A percentile compares a stretch with the other conserved stretches of the same genome.
Evolutionary conservation across 53 echinoderm and acorn worm genomes (phyloP).

Genomic region (Crossaster papposus): DNA sequence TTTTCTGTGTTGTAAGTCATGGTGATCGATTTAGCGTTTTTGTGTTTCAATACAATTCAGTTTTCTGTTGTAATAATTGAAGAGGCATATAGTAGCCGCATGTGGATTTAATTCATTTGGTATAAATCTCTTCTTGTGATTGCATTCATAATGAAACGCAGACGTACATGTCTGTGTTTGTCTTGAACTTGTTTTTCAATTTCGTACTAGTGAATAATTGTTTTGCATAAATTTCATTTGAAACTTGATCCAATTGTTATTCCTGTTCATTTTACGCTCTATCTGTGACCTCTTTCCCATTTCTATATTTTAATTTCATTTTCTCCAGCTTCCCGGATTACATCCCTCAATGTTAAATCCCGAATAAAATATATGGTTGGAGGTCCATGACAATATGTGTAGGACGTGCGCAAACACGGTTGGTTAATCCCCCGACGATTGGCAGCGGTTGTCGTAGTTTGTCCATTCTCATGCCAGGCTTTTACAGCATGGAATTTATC

Average conservation of each 20-base stretch:
- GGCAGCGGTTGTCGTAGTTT: constrained; percentile 16
- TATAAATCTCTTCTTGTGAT: neutral
- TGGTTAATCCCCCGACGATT: constrained; percentile 23
- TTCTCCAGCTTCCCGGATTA: neutral
- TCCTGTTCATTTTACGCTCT: neutral
- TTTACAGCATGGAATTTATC: constrained; percentile 20
- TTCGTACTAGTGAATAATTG: neutral
- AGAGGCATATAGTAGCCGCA: neutral
- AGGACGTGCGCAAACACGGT: constrained; percentile 43
- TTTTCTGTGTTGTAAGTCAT: no score
- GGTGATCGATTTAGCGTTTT: no score
- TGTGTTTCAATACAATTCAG: no score
- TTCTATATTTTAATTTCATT: constrained; percentile 40
- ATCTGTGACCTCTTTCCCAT: constrained; percentile 10
- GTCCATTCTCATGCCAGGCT: constrained; percentile 5
- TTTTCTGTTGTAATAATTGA: neutral
- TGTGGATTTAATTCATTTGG: neutral
- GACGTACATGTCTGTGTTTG: neutral
- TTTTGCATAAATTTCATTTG: constrained; percentile 27
- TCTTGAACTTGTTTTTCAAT: neutral
- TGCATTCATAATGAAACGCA: neutral
- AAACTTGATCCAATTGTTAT: constrained; percentile 32
- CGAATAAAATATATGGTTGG: constrained; percentile 47
- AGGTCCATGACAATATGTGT: constrained; percentile 10
- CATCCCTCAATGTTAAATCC: constrained; percentile 18